Conservation (phyloP, 2,888 invertebrate genomes). For the Tolmerus cingulatus region DNA sequence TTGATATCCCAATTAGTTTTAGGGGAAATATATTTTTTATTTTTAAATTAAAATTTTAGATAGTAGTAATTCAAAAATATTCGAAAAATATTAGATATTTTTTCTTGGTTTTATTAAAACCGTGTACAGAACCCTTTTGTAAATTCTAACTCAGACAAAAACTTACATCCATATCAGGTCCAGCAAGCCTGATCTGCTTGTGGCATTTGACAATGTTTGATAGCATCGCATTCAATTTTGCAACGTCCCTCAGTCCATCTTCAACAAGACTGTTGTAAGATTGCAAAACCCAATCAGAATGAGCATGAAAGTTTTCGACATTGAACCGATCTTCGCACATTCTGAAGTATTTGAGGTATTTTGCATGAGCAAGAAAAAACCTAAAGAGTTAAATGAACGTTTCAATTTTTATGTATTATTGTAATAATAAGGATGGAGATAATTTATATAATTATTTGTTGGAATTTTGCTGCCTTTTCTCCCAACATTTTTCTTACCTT, state of each 20-base stretch:
- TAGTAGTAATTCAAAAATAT: too few species aligned
- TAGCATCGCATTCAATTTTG: slow-evolving; percentile 11
- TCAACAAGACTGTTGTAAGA: slow-evolving; percentile 19
- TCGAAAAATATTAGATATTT: too few species aligned
- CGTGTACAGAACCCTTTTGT: too few species aligned
- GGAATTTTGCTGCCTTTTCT: too few species aligned
- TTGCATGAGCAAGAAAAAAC: slow-evolving; percentile 31
- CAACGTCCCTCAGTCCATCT: slow-evolving; percentile 19
- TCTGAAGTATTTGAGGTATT: slow-evolving; percentile 37
- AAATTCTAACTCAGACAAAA: background rate
- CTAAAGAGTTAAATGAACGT: background rate
- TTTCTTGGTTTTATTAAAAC: too few species aligned
- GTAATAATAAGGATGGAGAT: background rate
- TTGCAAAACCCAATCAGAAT: slow-evolving; percentile 29
- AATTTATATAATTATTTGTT: too few species aligned
- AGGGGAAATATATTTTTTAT: too few species aligned
- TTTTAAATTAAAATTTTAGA: too few species aligned
- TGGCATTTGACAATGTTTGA: slow-evolving; percentile 12
- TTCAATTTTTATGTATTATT: background rate
- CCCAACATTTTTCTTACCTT: background rate
- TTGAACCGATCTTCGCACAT: background rate
- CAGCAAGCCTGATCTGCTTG: background rate
- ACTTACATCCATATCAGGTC: slow-evolving; percentile 31
- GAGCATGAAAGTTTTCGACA: slow-evolving; percentile 40
- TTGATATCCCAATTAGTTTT: too few species aligned